Percentiles rank a stretch among this genome's conserved stretches.
These are phyloP conservation scores for Nephrotoma flavescens DNA, from an alignment of 2,888 invertebrate species.

Conservation along the genomic window DNA sequence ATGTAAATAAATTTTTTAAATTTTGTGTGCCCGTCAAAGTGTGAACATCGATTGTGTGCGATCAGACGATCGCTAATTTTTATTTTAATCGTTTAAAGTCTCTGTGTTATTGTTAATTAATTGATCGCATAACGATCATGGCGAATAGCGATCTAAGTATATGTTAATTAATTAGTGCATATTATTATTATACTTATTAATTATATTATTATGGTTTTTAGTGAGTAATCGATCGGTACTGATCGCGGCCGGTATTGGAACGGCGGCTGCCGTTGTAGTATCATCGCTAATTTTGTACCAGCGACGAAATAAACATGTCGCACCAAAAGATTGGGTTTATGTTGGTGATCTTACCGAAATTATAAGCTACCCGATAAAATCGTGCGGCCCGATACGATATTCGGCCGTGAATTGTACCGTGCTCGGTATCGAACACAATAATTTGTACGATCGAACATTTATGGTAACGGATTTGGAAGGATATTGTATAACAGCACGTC, in stretches of 20 bases:
- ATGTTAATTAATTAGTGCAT: background rate
- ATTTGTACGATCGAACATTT: conserved; percentile 41
- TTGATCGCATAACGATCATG: background rate
- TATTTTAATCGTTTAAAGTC: background rate
- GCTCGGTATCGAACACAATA: conserved; percentile 39
- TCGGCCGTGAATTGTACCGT: conserved; percentile 36
- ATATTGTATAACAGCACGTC: conserved; percentile 42
- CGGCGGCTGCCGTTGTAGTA: conserved; percentile 12
- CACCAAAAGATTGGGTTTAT: conserved; percentile 32
- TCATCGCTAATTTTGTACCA: conserved; percentile 1
- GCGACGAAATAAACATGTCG: background rate
- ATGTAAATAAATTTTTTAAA: background rate
- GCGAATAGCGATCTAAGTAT: background rate
- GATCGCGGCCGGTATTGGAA: conserved; percentile 14
- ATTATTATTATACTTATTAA: background rate
- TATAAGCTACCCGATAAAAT: conserved; percentile 43
- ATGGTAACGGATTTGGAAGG: conserved; percentile 41
- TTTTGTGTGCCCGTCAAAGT: background rate
- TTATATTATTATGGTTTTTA: background rate
- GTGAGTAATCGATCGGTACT: background rate
- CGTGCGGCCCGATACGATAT: conserved; percentile 36
- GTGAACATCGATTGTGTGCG: background rate
- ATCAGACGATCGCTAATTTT: background rate
- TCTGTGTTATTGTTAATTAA: background rate
- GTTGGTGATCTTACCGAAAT: conserved; percentile 41